Percentiles rank a stretch among this genome's conserved stretches.
phyloP scores from a whole-genome alignment of 2,113 vertebrate species.

The Rutilus rutilus region DNA sequence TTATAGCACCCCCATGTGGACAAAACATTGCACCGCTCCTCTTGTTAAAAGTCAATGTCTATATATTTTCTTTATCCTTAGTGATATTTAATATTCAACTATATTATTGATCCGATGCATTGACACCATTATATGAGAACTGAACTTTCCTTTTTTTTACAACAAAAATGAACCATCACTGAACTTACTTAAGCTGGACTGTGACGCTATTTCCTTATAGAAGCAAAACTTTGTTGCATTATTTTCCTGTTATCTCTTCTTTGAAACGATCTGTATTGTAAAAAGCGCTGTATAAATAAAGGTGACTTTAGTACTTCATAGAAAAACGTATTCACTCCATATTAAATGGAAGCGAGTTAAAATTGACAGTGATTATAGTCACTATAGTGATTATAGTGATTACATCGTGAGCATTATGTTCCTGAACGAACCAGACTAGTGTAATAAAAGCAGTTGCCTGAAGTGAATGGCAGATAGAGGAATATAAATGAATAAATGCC shows the following conservation, averaged over 20 bases:
- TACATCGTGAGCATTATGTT: background rate
- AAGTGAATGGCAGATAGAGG: background rate
- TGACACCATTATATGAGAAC: no score
- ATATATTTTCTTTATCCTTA: background rate
- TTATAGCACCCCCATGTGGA: slow-evolving; percentile 58
- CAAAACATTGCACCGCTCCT: background rate
- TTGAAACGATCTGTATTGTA: no score
- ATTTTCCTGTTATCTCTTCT: no score
- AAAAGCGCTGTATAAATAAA: no score
- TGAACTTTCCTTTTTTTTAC: no score
- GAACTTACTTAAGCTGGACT: no score
- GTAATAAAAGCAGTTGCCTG: background rate
- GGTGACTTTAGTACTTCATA: background rate
- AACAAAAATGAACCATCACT: no score
- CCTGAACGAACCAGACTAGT: background rate
- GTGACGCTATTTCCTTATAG: no score
- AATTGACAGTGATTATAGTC: background rate
- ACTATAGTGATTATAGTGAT: no score
- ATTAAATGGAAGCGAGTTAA: background rate
- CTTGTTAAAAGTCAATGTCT: background rate
- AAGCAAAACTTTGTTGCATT: no score
- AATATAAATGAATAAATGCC: background rate
- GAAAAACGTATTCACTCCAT: no score
- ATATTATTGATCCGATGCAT: no score
- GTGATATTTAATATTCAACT: background rate